Percentiles rank a stretch among this genome's conserved stretches.
Conservation (phyloP, 2,113 vertebrate genomes). For the Anoplopoma fimbria region DNA sequence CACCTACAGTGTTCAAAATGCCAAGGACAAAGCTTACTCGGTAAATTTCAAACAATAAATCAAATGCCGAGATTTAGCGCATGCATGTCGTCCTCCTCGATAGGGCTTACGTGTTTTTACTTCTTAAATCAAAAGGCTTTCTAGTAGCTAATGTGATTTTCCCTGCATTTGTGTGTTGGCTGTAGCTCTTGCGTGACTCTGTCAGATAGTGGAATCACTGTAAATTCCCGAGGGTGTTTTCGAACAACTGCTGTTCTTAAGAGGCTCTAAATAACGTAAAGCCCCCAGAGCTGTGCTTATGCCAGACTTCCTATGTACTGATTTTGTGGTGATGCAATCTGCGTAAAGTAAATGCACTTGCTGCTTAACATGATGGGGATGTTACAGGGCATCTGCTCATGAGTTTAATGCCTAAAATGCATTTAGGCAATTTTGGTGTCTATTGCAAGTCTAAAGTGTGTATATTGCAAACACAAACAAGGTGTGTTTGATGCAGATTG, state of each 20-base stretch:
- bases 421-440: conserved; percentile 23
- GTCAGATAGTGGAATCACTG: conserved; percentile 60
- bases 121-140: conserved; percentile 69
- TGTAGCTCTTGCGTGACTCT: conserved; percentile 63
- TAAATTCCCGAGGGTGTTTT: conserved; percentile 72
- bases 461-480: conserved; percentile 9
- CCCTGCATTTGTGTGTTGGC: conserved; percentile 47
- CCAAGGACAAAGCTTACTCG: conserved; percentile 55
- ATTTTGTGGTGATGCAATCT: conserved; percentile 39
- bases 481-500: conserved; percentile 17
- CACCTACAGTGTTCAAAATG: conserved; percentile 52
- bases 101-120: conserved; percentile 52
- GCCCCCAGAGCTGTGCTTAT: conserved; percentile 49
- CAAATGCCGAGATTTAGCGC: conserved; percentile 53
- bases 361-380: conserved; percentile 20
- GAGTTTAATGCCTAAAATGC: conserved; percentile 24
- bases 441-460: not conserved
- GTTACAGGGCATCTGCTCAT: conserved; percentile 18
- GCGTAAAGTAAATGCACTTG: conserved; percentile 36
- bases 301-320: conserved; percentile 38
- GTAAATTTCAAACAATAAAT: conserved; percentile 70
- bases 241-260: conserved; percentile 68
- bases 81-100: conserved; percentile 32
- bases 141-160: conserved; percentile 74
- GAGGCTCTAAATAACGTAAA: conserved; percentile 62